phyloP scores from a whole-genome alignment of 1,140 invertebrate species.

The Sarcophaga bullata region DNA sequence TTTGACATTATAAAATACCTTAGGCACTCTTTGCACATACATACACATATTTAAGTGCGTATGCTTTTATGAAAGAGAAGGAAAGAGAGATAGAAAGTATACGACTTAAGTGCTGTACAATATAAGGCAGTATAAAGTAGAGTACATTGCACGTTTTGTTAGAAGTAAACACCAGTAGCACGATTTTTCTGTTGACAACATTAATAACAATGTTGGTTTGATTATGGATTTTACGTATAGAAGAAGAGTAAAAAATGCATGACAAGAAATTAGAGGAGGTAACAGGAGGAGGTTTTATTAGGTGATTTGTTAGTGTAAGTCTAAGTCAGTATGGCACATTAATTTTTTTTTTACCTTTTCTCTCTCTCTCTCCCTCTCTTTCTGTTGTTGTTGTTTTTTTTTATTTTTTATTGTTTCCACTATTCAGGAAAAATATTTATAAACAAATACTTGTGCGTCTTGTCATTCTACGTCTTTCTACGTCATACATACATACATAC shows the following conservation, averaged over 20 bases:
- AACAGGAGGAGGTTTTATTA: neutral
- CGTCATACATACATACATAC: neutral
- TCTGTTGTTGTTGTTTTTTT: too few species aligned
- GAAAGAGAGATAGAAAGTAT: too few species aligned
- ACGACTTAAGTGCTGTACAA: too few species aligned
- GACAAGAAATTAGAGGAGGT: neutral
- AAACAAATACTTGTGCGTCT: too few species aligned
- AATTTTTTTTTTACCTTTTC: neutral
- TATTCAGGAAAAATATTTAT: too few species aligned
- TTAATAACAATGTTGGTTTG: constrained; percentile 30
- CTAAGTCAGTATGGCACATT: neutral
- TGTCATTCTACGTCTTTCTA: too few species aligned
- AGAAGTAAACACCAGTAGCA: constrained; percentile 27
- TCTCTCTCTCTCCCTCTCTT: neutral
- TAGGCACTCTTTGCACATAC: constrained; percentile 18
- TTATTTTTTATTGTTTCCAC: too few species aligned
- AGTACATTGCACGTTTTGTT: constrained; percentile 36
- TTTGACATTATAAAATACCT: constrained; percentile 39
- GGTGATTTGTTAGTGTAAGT: constrained; percentile 13
- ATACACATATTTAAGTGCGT: neutral
- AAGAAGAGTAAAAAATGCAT: too few species aligned
- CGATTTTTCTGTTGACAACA: constrained; percentile 36
- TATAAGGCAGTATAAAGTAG: neutral
- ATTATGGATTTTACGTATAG: neutral
- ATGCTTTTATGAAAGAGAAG: neutral